Evolutionary conservation across 2,113 vertebrate species (phyloP).

Genomic region (Corynorhinus townsendii): DNA sequence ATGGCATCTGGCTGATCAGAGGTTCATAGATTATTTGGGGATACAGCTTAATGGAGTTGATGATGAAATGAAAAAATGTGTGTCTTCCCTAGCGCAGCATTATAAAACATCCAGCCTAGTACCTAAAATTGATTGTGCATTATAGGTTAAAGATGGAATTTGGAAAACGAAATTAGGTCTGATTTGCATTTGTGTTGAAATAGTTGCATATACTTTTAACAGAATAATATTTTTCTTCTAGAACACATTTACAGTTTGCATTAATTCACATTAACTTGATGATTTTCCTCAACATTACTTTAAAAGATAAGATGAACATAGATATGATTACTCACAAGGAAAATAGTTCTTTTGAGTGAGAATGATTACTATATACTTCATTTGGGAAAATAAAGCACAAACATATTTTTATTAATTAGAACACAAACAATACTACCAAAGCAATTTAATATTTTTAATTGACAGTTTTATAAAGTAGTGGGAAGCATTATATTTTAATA

Average conservation of each 20-base stretch:
- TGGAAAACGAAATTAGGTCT: constrained; percentile 58
- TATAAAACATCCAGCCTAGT: constrained; percentile 52
- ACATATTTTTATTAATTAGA: constrained; percentile 44
- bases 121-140: constrained; percentile 67
- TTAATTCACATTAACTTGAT: constrained; percentile 72
- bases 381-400: constrained; percentile 51
- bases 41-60: constrained; percentile 46
- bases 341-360: constrained; percentile 56
- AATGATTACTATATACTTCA: constrained; percentile 42
- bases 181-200: constrained; percentile 64
- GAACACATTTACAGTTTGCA: constrained; percentile 74
- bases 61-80: constrained; percentile 57
- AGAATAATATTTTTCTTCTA: constrained; percentile 49
- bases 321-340: constrained; percentile 58
- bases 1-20: constrained; percentile 58
- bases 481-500: background rate
- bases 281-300: constrained; percentile 68
- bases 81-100: constrained; percentile 51
- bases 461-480: constrained; percentile 1
- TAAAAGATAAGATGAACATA: constrained; percentile 60
- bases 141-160: constrained; percentile 68
- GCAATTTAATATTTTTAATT: constrained; percentile 33
- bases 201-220: constrained; percentile 68
- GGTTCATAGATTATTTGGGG: constrained; percentile 37
- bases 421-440: constrained; percentile 24